Percentiles rank a stretch among this genome's conserved stretches.
These are phyloP conservation scores for Ariopsis seemanni DNA, from an alignment of 2,113 vertebrate species.

Conservation along the genomic window DNA sequence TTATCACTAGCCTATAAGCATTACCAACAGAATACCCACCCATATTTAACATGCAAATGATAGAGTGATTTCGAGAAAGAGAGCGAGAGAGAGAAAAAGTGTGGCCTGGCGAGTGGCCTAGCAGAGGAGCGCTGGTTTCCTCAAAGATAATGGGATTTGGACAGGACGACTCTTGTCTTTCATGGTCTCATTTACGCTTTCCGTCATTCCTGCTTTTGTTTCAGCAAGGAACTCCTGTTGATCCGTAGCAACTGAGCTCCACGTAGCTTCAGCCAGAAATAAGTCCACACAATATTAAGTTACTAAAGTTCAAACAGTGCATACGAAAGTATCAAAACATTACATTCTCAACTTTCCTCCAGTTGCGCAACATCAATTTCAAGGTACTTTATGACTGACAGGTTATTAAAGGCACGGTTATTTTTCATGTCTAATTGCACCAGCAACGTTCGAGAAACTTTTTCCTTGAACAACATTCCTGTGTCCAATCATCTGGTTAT, in stretches of 20 bases:
- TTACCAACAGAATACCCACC: conserved; percentile 56
- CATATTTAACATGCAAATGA: conserved; percentile 57
- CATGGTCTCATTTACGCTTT: conserved; percentile 49
- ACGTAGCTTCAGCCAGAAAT: background rate
- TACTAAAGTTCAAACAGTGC: background rate
- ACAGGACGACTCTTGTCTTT: conserved; percentile 46
- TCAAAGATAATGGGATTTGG: conserved; percentile 54
- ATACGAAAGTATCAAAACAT: background rate
- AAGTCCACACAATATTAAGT: background rate
- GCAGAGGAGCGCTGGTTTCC: conserved; percentile 39
- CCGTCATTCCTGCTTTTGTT: conserved; percentile 44
- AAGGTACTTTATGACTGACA: background rate
- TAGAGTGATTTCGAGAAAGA: conserved; percentile 46
- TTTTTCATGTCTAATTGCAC: background rate
- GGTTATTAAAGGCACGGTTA: background rate
- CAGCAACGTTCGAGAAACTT: background rate
- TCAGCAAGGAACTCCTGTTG: conserved; percentile 41
- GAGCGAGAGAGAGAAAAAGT: conserved; percentile 37
- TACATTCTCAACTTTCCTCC: background rate
- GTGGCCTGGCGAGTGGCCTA: conserved; percentile 24
- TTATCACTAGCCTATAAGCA: conserved; percentile 50
- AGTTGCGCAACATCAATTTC: background rate
- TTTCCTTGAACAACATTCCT: background rate
- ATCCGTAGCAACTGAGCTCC: conserved; percentile 1
- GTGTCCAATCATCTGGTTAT: background rate